Evolutionary conservation across 2,797 vertebrate genomes (phyloP).

Genomic region (Myioborus miniatus): DNA sequence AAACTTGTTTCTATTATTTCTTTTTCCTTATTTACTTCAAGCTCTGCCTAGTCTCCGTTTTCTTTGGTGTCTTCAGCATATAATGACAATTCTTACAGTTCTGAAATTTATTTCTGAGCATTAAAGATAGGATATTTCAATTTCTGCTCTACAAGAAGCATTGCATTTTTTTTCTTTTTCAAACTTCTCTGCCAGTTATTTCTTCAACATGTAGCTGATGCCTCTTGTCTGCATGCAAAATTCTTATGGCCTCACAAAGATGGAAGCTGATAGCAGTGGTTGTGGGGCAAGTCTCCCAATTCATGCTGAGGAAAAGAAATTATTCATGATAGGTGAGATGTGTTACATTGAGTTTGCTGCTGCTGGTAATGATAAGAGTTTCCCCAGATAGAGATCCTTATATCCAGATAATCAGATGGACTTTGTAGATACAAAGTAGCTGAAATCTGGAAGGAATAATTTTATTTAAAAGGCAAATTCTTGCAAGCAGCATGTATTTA

Average conservation of each 20-base stretch:
- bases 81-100: not conserved
- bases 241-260: not conserved
- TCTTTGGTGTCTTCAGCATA: not conserved
- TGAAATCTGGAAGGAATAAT: not conserved
- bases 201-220: conserved; percentile 9
- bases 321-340: conserved; percentile 8
- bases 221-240: conserved; percentile 10
- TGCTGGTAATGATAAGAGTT: not conserved
- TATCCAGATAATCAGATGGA: not conserved
- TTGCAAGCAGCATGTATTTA: not conserved
- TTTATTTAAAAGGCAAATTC: not conserved
- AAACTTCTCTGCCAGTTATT: conserved; percentile 1
- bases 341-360: not conserved
- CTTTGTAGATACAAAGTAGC: not conserved
- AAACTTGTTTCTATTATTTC: not conserved
- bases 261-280: not conserved
- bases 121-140: not conserved
- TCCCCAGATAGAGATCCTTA: not conserved
- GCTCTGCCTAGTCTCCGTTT: not conserved
- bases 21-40: not conserved
- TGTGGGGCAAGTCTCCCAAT: not conserved
- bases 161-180: not conserved
- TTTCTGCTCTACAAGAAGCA: not conserved
- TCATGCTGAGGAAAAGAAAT: conserved; percentile 27
- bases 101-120: not conserved